Percentiles rank a stretch among this genome's conserved stretches.
phyloP scores from a whole-genome alignment of 2,113 vertebrate species.

The Mormyrus lacerda region DNA sequence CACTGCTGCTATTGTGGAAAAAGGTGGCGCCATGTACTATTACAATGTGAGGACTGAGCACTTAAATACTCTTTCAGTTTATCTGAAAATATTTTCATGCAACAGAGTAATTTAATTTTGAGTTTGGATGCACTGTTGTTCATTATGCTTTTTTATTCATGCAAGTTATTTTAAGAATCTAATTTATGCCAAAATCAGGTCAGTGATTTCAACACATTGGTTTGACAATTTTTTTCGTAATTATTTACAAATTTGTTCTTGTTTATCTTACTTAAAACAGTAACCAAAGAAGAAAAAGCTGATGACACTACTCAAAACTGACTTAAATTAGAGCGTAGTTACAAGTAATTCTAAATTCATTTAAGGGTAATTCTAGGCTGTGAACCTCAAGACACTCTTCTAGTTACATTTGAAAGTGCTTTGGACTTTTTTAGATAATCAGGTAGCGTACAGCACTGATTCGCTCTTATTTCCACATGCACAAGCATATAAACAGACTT shows the following conservation, averaged over 20 bases:
- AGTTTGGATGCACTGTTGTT: neutral
- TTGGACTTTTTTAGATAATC: neutral
- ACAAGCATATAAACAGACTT: neutral
- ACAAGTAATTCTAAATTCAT: neutral
- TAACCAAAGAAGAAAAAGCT: neutral
- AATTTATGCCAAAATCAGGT: neutral
- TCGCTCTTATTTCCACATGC: neutral
- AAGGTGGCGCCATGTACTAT: neutral
- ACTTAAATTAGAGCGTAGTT: neutral
- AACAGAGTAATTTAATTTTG: neutral
- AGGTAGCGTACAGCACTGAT: neutral
- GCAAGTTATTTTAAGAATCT: neutral
- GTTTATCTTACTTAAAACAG: neutral
- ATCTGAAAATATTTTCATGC: neutral
- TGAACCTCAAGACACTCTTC: neutral
- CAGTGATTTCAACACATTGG: neutral
- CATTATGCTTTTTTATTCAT: neutral
- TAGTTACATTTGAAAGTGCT: neutral
- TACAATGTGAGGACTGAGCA: neutral
- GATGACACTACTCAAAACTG: neutral
- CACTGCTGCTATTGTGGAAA: neutral
- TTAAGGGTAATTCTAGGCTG: neutral
- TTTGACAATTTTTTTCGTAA: neutral
- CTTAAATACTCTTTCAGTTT: neutral
- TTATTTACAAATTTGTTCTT: neutral